Conservation (phyloP, 2,113 vertebrate species). For the Shinisaurus crocodilurus region DNA sequence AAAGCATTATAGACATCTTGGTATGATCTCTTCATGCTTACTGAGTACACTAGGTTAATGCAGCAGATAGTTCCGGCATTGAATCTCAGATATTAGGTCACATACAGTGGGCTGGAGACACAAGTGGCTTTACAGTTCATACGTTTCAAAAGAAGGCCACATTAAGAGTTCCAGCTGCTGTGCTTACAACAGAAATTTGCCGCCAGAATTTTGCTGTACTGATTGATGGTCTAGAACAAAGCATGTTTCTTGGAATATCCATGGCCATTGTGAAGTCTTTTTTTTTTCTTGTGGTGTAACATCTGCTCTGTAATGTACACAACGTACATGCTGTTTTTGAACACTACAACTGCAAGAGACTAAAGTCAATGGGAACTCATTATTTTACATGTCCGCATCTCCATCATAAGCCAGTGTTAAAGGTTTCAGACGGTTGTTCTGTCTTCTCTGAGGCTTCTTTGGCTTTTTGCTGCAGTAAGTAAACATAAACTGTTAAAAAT, state of each 20-base stretch:
- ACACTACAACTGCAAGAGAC: constrained; percentile 55
- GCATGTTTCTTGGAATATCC: constrained; percentile 49
- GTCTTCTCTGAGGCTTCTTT: constrained; percentile 97
- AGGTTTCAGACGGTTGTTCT: constrained; percentile 97
- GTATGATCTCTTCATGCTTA: constrained; percentile 75
- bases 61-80: constrained; percentile 45
- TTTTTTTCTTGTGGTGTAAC: constrained; percentile 50
- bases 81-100: constrained; percentile 54
- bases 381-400: constrained; percentile 93
- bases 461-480: constrained; percentile 93
- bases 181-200: constrained; percentile 42
- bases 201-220: constrained; percentile 61
- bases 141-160: constrained; percentile 61
- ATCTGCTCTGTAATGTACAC: constrained; percentile 58
- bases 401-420: constrained; percentile 98
- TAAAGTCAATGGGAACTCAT: constrained; percentile 44
- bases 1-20: constrained; percentile 69
- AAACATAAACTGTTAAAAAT: constrained; percentile 54
- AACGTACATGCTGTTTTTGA: constrained; percentile 61
- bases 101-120: constrained; percentile 56
- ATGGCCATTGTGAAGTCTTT: constrained; percentile 57
- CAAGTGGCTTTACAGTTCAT: constrained; percentile 53
- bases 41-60: constrained; percentile 70
- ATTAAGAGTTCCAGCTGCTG: constrained; percentile 54
- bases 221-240: constrained; percentile 54